phyloP scores from a whole-genome alignment of 2,797 vertebrate genomes.

The Lithobates sylvaticus region DNA sequence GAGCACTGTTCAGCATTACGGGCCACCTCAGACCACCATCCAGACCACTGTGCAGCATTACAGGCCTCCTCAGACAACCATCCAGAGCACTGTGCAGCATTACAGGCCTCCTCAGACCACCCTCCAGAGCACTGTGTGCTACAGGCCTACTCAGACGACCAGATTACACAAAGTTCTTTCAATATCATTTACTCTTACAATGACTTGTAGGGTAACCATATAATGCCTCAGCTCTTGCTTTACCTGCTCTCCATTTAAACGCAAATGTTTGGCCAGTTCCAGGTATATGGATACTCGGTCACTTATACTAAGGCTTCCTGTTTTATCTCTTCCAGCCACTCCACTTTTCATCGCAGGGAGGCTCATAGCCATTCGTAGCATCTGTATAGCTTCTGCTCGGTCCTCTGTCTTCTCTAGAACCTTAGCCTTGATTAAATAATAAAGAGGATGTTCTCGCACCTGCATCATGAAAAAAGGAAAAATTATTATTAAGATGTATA shows the following conservation, averaged over 20 bases:
- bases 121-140: too few species aligned
- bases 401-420: constrained; percentile 74
- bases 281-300: constrained; percentile 75
- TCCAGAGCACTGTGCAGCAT: too few species aligned
- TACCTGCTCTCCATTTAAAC: constrained; percentile 79
- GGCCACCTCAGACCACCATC: too few species aligned
- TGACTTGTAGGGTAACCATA: not conserved
- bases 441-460: constrained; percentile 77
- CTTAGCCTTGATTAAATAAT: constrained; percentile 77
- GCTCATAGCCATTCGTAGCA: constrained; percentile 73
- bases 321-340: constrained; percentile 48
- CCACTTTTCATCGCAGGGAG: constrained; percentile 67
- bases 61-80: too few species aligned
- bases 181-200: not conserved
- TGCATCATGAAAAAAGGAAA: constrained; percentile 42
- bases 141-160: too few species aligned
- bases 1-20: too few species aligned
- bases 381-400: constrained; percentile 73
- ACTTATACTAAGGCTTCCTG: constrained; percentile 59
- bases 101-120: too few species aligned
- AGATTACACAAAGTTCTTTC: too few species aligned
- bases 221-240: not conserved
- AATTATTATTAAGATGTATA: not conserved
- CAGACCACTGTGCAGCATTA: too few species aligned
- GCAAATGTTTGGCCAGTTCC: constrained; percentile 76